These are phyloP conservation scores for Eristalis arbustorum DNA, from an alignment of 2,888 invertebrate species.

Conservation along the genomic window DNA sequence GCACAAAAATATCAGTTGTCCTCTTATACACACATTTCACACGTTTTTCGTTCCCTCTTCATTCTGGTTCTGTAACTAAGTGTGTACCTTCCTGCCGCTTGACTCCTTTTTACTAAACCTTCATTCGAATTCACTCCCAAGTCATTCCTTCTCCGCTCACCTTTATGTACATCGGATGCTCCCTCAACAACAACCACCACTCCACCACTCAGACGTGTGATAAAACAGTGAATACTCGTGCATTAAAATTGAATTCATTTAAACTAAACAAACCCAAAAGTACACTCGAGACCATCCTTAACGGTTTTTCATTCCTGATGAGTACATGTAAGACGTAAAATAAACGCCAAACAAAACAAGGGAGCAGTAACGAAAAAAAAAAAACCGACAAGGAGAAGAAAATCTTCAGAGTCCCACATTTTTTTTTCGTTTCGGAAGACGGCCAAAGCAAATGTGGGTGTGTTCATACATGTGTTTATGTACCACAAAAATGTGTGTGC, in stretches of 20 bases:
- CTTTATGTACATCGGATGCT: background rate
- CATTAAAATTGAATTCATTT: background rate
- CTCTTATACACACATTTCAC: background rate
- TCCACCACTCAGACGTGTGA: too few species aligned
- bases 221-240: background rate
- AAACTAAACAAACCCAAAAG: background rate
- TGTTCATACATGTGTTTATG: constrained; percentile 68
- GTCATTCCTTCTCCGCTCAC: background rate
- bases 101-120: background rate
- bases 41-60: background rate
- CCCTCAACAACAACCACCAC: background rate
- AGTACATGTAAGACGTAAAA: constrained; percentile 2
- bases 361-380: background rate
- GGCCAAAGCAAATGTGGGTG: constrained; percentile 64
- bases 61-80: background rate
- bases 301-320: background rate
- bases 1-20: background rate
- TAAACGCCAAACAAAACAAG: background rate
- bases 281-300: background rate
- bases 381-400: constrained; percentile 6
- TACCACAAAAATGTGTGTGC: constrained; percentile 46
- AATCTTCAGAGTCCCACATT: constrained; percentile 3
- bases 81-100: background rate
- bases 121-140: background rate
- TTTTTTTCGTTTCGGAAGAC: constrained; percentile 11